phyloP scores from a whole-genome alignment of 2,797 vertebrate genomes.

The Pogonophryne albipinna region DNA sequence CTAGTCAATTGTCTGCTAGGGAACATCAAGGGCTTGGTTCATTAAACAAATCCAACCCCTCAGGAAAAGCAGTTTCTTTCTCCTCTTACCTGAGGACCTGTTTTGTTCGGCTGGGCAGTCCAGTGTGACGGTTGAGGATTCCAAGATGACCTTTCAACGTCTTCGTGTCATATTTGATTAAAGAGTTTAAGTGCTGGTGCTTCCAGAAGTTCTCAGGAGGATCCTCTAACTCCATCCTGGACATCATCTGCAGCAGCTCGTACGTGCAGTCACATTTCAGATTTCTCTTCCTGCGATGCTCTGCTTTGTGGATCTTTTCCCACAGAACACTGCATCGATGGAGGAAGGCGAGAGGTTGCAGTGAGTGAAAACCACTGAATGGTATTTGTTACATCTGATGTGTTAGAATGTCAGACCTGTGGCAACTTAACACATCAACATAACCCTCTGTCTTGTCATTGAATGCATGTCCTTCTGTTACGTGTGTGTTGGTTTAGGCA shows the following conservation, averaged over 20 bases:
- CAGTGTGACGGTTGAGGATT: slow-evolving; percentile 83
- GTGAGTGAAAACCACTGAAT: neutral
- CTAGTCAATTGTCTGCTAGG: slow-evolving; percentile 14
- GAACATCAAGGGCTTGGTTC: slow-evolving; percentile 18
- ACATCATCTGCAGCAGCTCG: slow-evolving; percentile 52
- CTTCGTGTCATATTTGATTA: slow-evolving; percentile 70
- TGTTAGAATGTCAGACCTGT: too few relatives aligned
- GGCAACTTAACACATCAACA: neutral
- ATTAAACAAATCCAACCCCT: slow-evolving; percentile 32
- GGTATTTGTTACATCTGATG: too few relatives aligned
- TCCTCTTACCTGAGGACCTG: slow-evolving; percentile 80
- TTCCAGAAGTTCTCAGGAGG: slow-evolving; percentile 88
- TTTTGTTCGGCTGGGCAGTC: slow-evolving; percentile 86
- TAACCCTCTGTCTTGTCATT: neutral
- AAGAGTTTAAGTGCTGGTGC: slow-evolving; percentile 83
- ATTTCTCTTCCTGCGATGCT: slow-evolving; percentile 65
- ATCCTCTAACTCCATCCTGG: slow-evolving; percentile 59
- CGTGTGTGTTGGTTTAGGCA: neutral
- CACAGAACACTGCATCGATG: slow-evolving; percentile 84
- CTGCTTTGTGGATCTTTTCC: slow-evolving; percentile 83
- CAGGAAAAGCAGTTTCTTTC: neutral
- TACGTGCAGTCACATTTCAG: slow-evolving; percentile 62
- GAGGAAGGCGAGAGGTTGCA: neutral
- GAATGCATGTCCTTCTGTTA: neutral
- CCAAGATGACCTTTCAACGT: slow-evolving; percentile 81